Conservation (phyloP, 2,797 vertebrate genomes). For the Chloroceryle inda region DNA sequence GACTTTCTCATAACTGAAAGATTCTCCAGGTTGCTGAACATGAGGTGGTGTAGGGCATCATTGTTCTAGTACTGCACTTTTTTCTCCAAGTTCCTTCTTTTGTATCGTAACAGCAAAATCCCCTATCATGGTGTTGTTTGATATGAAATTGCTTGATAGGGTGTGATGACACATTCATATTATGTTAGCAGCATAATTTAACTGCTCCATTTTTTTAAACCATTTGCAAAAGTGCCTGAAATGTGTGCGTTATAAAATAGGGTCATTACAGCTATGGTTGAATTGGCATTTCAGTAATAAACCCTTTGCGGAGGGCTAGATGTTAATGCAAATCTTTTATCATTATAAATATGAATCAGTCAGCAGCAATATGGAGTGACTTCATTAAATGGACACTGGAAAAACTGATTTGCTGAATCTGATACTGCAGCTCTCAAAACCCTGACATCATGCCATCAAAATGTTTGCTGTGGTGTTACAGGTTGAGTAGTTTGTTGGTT, state of each 20-base stretch:
- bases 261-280: conserved; percentile 56
- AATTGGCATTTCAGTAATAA: conserved; percentile 65
- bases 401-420: not conserved
- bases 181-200: conserved; percentile 59
- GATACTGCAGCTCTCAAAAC: not conserved
- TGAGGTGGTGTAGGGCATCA: not conserved
- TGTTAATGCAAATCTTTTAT: conserved; percentile 52
- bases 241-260: conserved; percentile 55
- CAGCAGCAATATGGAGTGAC: conserved; percentile 24
- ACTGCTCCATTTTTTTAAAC: conserved; percentile 58
- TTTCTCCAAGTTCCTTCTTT: not conserved
- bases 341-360: conserved; percentile 19
- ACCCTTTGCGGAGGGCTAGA: conserved; percentile 36
- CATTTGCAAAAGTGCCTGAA: conserved; percentile 58
- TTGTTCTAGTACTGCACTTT: not conserved
- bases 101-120: conserved; percentile 6
- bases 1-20: not conserved
- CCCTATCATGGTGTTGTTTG: conserved; percentile 12
- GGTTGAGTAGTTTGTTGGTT: not conserved
- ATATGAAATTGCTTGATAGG: conserved; percentile 58
- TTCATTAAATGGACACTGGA: not conserved
- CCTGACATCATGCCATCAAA: not conserved
- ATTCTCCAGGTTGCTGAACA: not conserved
- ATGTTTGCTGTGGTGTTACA: not conserved
- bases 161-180: conserved; percentile 64